phyloP scores from a whole-genome alignment of 2,797 vertebrate species.

The Anguilla obscura region DNA sequence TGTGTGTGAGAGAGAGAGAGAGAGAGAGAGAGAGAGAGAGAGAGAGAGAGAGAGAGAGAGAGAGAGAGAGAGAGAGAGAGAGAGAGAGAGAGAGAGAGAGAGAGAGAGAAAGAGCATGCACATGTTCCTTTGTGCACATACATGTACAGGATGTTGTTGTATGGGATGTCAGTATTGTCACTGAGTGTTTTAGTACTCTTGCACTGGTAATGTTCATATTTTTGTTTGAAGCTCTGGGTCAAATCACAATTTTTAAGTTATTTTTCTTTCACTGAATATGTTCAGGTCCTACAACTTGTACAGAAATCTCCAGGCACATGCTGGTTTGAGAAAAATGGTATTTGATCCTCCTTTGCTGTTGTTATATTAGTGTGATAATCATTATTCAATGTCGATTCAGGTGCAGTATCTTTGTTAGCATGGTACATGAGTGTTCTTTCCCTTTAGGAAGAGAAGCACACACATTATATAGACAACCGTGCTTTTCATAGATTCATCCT shows the following conservation, averaged over 20 bases:
- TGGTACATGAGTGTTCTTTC: conserved; percentile 12
- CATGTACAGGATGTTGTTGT: neutral
- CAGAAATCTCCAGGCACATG: conserved; percentile 69
- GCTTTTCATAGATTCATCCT: neutral
- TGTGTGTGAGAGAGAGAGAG: neutral
- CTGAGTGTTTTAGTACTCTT: neutral
- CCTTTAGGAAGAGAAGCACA: conserved; percentile 7
- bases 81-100: no score
- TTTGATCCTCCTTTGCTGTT: conserved; percentile 51
- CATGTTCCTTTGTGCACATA: neutral
- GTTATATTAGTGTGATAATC: conserved; percentile 48
- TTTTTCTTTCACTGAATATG: conserved; percentile 61
- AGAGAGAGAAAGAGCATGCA: neutral
- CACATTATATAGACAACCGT: neutral
- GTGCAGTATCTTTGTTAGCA: conserved; percentile 53
- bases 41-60: no score
- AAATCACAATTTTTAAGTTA: conserved; percentile 59
- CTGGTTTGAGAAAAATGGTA: conserved; percentile 60
- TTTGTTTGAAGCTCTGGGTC: conserved; percentile 35
- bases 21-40: no score
- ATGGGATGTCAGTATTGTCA: neutral
- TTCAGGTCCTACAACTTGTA: conserved; percentile 67
- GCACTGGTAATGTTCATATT: neutral
- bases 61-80: no score
- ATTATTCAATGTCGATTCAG: conserved; percentile 43